Evolutionary conservation across 1,140 invertebrate species (phyloP).

Genomic region (Dolichoris vasculosae): DNA sequence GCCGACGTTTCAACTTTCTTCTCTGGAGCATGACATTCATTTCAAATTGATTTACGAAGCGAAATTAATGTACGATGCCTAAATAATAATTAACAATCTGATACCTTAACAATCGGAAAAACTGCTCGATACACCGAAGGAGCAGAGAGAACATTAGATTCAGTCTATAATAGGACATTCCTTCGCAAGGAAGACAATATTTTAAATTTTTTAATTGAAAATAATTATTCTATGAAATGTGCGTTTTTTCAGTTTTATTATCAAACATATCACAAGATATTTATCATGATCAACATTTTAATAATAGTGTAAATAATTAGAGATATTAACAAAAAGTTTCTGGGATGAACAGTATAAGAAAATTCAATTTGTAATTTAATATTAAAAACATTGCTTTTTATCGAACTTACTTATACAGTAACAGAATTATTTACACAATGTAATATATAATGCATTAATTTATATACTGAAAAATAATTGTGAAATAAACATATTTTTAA

Average conservation of each 20-base stretch:
- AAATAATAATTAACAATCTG: neutral
- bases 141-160: slow-evolving; percentile 45
- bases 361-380: slow-evolving; percentile 53
- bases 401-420: slow-evolving; percentile 47
- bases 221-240: slow-evolving; percentile 21
- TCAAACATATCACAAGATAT: slow-evolving; percentile 35
- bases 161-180: neutral
- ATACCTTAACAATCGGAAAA: slow-evolving; percentile 62
- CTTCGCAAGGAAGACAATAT: neutral
- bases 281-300: slow-evolving; percentile 35
- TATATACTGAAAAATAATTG: slow-evolving; percentile 53
- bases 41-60: neutral
- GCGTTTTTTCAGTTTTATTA: slow-evolving; percentile 25
- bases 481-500: slow-evolving; percentile 58
- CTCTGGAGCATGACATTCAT: neutral
- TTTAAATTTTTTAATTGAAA: slow-evolving; percentile 32
- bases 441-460: slow-evolving; percentile 58
- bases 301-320: slow-evolving; percentile 53
- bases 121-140: slow-evolving; percentile 69
- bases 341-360: slow-evolving; percentile 27
- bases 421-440: slow-evolving; percentile 55
- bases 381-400: slow-evolving; percentile 49
- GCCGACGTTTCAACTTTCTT: neutral
- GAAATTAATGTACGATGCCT: slow-evolving; percentile 25
- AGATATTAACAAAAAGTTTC: slow-evolving; percentile 40